These are phyloP conservation scores for Syngnathus rostellatus DNA, from an alignment of 2,797 vertebrate genomes.

Conservation along the genomic window DNA sequence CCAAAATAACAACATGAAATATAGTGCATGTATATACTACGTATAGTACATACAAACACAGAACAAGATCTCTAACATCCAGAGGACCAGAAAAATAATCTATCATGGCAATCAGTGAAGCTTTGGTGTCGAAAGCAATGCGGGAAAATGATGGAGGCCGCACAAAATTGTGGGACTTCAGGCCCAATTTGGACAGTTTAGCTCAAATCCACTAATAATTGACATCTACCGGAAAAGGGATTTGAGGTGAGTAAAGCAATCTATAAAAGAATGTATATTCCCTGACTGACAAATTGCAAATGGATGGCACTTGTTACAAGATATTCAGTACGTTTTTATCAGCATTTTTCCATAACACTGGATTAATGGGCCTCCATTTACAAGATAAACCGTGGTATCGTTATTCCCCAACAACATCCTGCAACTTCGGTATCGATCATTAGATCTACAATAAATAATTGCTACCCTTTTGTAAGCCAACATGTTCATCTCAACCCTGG, in stretches of 20 bases:
- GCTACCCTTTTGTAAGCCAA: constrained; percentile 59
- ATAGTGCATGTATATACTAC: neutral
- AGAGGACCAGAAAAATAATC: neutral
- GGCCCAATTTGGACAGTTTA: neutral
- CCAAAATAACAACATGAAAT: neutral
- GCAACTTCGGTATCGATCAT: constrained; percentile 57
- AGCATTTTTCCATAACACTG: constrained; percentile 49
- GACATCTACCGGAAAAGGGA: constrained; percentile 6
- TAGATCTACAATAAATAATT: constrained; percentile 63
- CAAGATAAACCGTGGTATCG: constrained; percentile 45
- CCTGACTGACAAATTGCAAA: constrained; percentile 51
- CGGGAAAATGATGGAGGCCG: neutral
- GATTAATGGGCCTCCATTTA: constrained; percentile 50
- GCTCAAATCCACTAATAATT: neutral
- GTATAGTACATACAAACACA: too few species aligned
- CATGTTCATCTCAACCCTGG: constrained; percentile 46
- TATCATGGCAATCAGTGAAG: neutral
- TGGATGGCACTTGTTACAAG: constrained; percentile 56
- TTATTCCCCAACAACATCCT: constrained; percentile 60
- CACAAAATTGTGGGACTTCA: neutral
- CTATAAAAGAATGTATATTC: constrained; percentile 51
- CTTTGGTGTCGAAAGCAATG: neutral
- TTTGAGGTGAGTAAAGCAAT: constrained; percentile 53
- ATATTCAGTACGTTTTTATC: constrained; percentile 52
- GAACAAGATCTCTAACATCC: neutral